Base-by-base conservation (phyloP, 1,140 invertebrate species). In the Aphaenogaster floridana region DNA sequence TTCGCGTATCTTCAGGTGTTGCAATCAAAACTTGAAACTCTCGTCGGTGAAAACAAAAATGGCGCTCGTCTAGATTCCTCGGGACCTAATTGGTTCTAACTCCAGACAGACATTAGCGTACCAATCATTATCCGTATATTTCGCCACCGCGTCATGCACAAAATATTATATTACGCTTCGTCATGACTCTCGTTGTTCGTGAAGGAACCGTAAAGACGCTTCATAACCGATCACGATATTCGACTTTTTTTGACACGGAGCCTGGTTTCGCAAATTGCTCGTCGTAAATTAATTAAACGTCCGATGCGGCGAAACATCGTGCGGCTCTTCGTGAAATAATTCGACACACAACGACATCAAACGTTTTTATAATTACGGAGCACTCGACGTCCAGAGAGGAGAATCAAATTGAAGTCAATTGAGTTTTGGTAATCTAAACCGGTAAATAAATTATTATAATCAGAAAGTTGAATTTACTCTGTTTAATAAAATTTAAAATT, bases 81-180 rank as follows among this genome's bases (percentile, higher is more conserved):
- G 39, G 48, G 63, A 68, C 28, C 50, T 86, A 86, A 86, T 79
- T 86, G 21, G 84, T 68, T 59, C 39, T 86, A 86, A 80, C 63
- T 68, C 61, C 63, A 48, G 64, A 68, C 74, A 66, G 77, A 86
- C 84, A 80, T 66, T 86, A 81, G 50, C 50, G 50, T 59, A 57
- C 8, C 42, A 68, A 81, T 81, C 78, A 68, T 86, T 69, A 57
- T 79, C 52, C 45, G 76, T 86, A 48, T 72, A 28, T 76, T 84
- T 84, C 71, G 34, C 36, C 69, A 21, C 28, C 39, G 66, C 66
- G 21, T 83, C 80, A 74, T 61, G 80, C 54, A 21, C 69, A 50
- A 76, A 76, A 84, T 76, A 84, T 84, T 74, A 76, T 74, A 74
- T 74, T 74, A 81, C 48, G 68, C 68, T 39, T 74, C 80, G n/a